These are phyloP conservation scores for Toxostoma redivivum DNA, from an alignment of 2,113 vertebrate genomes.

Conservation along the genomic window DNA sequence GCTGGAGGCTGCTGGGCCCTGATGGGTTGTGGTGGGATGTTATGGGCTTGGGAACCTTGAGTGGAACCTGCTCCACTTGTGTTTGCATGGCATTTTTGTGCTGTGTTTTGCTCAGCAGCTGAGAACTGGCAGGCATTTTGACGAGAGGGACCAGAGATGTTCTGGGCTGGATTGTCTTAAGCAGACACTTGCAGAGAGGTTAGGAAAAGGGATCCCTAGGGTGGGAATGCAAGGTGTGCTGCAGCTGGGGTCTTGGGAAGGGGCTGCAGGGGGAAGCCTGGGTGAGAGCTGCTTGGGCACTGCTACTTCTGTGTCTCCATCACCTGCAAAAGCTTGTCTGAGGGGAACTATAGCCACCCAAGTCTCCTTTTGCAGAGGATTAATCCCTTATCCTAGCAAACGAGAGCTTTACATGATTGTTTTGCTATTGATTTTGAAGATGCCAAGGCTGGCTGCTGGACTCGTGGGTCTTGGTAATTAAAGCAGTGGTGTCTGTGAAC, in stretches of 20 bases:
- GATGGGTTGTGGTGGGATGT: accelerated
- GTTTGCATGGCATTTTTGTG: background rate
- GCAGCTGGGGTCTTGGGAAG: background rate
- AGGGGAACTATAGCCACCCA: background rate
- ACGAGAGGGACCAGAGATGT: background rate
- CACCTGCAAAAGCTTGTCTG: background rate
- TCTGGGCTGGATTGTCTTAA: background rate
- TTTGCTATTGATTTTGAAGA: background rate
- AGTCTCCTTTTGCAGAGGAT: background rate
- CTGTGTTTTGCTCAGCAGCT: background rate
- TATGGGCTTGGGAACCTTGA: background rate
- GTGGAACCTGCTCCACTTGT: background rate
- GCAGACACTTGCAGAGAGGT: background rate
- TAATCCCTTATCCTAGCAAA: background rate
- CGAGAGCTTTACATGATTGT: background rate
- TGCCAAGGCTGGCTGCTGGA: background rate
- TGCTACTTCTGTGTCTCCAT: background rate
- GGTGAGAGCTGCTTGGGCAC: background rate
- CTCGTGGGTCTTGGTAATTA: background rate
- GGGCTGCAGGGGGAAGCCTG: background rate
- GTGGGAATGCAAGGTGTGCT: background rate
- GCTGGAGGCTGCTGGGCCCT: background rate
- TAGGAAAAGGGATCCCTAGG: background rate
- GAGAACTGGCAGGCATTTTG: background rate
- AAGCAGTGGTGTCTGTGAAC: background rate